Evolutionary conservation across 2,888 invertebrate species (phyloP).

Genomic region (Hypomecis punctinalis): DNA sequence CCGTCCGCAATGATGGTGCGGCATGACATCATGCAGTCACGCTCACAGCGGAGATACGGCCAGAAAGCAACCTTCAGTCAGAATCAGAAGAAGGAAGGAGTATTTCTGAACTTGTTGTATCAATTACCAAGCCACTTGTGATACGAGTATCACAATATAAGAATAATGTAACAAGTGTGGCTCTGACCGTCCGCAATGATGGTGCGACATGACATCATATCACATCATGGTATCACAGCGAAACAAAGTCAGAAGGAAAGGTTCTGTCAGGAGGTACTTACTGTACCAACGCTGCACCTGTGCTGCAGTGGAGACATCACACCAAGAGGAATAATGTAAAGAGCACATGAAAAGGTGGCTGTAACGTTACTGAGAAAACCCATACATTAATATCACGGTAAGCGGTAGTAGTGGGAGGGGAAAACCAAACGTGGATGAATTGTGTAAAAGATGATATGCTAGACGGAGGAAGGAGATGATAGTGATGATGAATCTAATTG

Average conservation of each 20-base stretch:
- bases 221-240: conserved; percentile 13
- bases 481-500: no score
- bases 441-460: no score
- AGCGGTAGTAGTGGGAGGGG: no score
- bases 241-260: background rate
- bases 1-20: conserved; percentile 42
- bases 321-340: no score
- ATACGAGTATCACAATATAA: background rate
- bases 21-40: conserved; percentile 47
- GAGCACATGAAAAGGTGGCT: no score
- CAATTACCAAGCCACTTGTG: background rate
- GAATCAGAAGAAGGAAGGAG: background rate
- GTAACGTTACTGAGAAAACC: no score
- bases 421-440: no score
- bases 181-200: no score
- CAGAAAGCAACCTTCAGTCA: conserved; percentile 11
- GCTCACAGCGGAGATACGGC: conserved; percentile 9
- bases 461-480: no score
- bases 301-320: background rate
- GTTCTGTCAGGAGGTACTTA: background rate
- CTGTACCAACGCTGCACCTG: background rate
- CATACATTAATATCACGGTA: no score
- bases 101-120: background rate
- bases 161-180: no score
- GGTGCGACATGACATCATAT: conserved; percentile 49